Percentiles rank a stretch among this genome's conserved stretches.
These are phyloP conservation scores for Phylloscopus trochilus DNA, from an alignment of 2,113 vertebrate species.

Conservation along the genomic window DNA sequence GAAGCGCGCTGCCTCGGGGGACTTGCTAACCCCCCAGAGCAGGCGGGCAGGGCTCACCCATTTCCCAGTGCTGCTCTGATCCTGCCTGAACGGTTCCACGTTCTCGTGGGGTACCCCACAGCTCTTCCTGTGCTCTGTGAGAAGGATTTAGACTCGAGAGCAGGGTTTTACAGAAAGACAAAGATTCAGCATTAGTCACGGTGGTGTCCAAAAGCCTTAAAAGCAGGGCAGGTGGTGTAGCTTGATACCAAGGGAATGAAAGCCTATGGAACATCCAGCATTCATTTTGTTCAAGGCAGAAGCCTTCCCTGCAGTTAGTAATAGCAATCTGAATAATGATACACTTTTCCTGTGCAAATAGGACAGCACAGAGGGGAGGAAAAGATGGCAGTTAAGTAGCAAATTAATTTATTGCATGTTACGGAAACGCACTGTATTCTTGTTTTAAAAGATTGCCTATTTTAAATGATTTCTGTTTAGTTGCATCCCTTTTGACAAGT, in stretches of 20 bases:
- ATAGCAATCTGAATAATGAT: not conserved
- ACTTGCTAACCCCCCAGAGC: too few relatives aligned
- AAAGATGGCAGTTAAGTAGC: not conserved
- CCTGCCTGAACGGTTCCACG: not conserved
- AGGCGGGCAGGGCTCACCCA: rapidly evolving
- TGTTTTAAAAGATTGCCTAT: not conserved
- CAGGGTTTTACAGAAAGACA: not conserved
- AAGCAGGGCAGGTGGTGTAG: rapidly evolving
- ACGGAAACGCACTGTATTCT: not conserved
- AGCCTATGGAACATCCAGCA: rapidly evolving
- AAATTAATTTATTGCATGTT: rapidly evolving
- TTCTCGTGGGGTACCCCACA: too few relatives aligned
- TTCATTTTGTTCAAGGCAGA: not conserved
- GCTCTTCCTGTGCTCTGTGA: not conserved
- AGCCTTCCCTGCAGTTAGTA: not conserved
- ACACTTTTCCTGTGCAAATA: not conserved
- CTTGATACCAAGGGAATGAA: not conserved
- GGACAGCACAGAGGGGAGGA: not conserved
- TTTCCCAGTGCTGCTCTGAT: not conserved
- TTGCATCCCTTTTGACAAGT: not conserved
- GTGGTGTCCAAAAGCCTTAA: not conserved
- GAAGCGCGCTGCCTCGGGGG: rapidly evolving
- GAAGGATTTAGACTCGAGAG: not conserved
- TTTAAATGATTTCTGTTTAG: not conserved
- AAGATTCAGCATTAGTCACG: not conserved